These are phyloP conservation scores for Sicus ferrugineus DNA, from an alignment of 2,888 invertebrate species.

Conservation along the genomic window DNA sequence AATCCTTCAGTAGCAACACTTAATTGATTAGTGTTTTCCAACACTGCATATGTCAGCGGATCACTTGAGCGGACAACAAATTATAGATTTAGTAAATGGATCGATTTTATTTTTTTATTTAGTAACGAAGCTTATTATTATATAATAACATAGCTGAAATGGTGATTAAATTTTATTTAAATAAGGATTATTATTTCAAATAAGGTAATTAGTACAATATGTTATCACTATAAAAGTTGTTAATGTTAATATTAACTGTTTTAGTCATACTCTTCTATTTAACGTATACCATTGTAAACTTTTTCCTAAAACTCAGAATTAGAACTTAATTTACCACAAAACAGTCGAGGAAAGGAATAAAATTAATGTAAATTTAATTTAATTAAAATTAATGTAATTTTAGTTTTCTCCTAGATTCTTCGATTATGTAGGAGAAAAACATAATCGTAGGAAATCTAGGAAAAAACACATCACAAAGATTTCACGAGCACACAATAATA, in stretches of 20 bases:
- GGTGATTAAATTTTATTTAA: not conserved
- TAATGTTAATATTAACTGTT: too few relatives aligned
- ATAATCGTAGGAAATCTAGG: not conserved
- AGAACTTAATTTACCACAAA: not conserved
- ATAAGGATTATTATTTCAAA: not conserved
- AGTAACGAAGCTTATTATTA: too few relatives aligned
- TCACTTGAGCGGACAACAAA: too few relatives aligned
- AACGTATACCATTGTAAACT: not conserved
- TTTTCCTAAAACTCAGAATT: not conserved
- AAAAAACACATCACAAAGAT: slow-evolving; percentile 20
- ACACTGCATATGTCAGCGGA: too few relatives aligned
- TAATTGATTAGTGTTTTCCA: not conserved
- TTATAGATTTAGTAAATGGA: slow-evolving; percentile 60
- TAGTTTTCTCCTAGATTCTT: too few relatives aligned
- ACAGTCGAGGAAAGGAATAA: not conserved
- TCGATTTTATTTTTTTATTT: slow-evolving; percentile 61
- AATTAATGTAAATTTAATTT: not conserved
- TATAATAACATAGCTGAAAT: not conserved
- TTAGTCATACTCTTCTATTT: not conserved
- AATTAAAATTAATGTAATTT: not conserved
- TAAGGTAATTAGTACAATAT: not conserved
- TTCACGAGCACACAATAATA: slow-evolving; percentile 2
- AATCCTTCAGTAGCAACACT: not conserved
- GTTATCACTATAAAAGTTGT: not conserved
- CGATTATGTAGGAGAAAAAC: too few relatives aligned